phyloP scores from a whole-genome alignment of 2,113 vertebrate genomes.

The Clarias gariepinus region DNA sequence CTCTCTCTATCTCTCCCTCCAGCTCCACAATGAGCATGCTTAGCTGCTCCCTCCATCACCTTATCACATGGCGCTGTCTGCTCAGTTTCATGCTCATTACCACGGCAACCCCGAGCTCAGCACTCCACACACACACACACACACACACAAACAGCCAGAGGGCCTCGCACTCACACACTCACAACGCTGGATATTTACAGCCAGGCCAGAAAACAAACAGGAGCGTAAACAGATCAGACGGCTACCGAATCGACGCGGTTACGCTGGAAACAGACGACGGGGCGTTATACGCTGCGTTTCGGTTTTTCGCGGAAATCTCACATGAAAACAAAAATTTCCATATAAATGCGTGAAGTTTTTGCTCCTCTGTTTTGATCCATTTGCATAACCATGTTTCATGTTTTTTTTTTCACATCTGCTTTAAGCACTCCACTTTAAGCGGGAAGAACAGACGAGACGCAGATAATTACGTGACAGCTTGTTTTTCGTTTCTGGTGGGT shows the following conservation, averaged over 20 bases:
- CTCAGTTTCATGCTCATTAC: constrained; percentile 60
- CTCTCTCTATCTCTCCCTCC: constrained; percentile 36
- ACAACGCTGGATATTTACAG: constrained; percentile 44
- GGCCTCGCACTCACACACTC: constrained; percentile 1
- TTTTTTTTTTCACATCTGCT: neutral
- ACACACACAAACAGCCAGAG: constrained; percentile 31
- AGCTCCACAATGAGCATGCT: constrained; percentile 21
- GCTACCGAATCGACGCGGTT: constrained; percentile 24
- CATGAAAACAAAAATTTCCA: constrained; percentile 15
- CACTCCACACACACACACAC: constrained; percentile 42
- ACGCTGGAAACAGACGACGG: too few relatives aligned
- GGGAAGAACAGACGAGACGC: neutral
- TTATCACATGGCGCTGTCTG: constrained; percentile 35
- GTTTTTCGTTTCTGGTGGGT: neutral
- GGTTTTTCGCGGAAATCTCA: neutral
- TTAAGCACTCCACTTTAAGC: neutral
- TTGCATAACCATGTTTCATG: neutral
- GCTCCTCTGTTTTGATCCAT: neutral
- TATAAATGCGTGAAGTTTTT: neutral
- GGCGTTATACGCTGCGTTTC: neutral
- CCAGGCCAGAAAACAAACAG: constrained; percentile 32
- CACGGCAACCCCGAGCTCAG: constrained; percentile 53
- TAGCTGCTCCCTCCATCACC: constrained; percentile 17
- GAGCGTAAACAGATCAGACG: constrained; percentile 21
- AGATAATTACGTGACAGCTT: neutral